Conservation (phyloP, 1,140 invertebrate species). For the Drosophila chauvacae region DNA sequence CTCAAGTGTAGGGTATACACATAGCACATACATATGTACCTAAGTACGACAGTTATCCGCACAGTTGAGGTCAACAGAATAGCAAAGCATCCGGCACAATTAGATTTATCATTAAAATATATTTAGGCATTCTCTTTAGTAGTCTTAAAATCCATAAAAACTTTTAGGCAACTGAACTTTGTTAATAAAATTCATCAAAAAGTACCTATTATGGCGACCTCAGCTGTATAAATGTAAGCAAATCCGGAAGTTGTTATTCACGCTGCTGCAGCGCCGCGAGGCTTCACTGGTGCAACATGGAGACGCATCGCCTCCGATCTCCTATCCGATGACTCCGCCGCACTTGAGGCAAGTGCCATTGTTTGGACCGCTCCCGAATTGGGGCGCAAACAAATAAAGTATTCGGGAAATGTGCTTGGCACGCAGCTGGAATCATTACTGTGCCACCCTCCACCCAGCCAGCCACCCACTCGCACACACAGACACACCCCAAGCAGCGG, state of each 20-base stretch:
- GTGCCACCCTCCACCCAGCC: slow-evolving; percentile 58
- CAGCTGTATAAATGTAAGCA: slow-evolving; percentile 26
- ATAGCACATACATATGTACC: not conserved
- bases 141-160: not conserved
- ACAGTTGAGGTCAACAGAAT: not conserved
- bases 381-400: slow-evolving; percentile 63
- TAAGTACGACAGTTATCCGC: not conserved
- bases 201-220: not conserved
- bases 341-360: slow-evolving; percentile 72
- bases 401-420: slow-evolving; percentile 16
- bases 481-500: slow-evolving; percentile 3
- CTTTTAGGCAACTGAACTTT: not conserved
- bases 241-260: slow-evolving; percentile 74
- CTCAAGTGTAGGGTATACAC: not conserved
- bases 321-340: slow-evolving; percentile 35
- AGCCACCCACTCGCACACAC: slow-evolving; percentile 16
- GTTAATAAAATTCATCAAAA: not conserved
- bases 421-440: slow-evolving; percentile 69
- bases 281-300: slow-evolving; percentile 29
- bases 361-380: slow-evolving; percentile 55
- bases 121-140: not conserved
- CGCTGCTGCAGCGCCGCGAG: slow-evolving; percentile 32
- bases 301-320: slow-evolving; percentile 7
- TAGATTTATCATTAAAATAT: not conserved
- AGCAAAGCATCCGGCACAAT: not conserved